Percentiles rank a stretch among this genome's conserved stretches.
Evolutionary conservation across 2,888 invertebrate species (phyloP).

Genomic region (Andrena fulva): DNA sequence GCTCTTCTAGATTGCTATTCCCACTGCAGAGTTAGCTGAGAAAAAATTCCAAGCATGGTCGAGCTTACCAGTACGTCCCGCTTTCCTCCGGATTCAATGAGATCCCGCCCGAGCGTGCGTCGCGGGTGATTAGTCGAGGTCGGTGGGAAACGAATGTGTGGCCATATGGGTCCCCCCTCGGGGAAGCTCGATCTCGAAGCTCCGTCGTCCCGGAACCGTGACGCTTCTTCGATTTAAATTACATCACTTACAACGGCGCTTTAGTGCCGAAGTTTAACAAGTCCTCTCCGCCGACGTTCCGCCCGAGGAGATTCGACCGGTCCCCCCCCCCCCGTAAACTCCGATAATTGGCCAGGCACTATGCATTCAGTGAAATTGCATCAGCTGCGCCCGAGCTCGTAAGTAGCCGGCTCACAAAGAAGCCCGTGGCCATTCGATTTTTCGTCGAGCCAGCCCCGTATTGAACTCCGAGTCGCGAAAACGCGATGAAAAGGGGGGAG

Average conservation of each 20-base stretch:
- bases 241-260: constrained; percentile 48
- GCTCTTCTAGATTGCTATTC: background rate
- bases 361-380: constrained; percentile 59
- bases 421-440: constrained; percentile 9
- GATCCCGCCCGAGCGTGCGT: too few species aligned
- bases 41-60: too few species aligned
- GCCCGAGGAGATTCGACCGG: constrained; percentile 47
- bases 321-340: constrained; percentile 41
- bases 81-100: too few species aligned
- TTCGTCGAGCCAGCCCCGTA: background rate
- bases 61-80: too few species aligned
- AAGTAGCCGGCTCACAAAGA: constrained; percentile 32
- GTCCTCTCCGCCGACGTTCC: constrained; percentile 52
- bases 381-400: constrained; percentile 37
- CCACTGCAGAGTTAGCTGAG: too few species aligned
- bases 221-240: constrained; percentile 50
- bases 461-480: background rate
- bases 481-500: background rate
- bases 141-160: background rate
- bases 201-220: constrained; percentile 27
- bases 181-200: constrained; percentile 26
- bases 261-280: constrained; percentile 59
- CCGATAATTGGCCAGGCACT: constrained; percentile 61
- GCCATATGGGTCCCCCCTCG: background rate
- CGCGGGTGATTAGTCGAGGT: background rate